Base-by-base conservation (phyloP, 30 jellyfish, hydroid and myxozoan species). In the Aurelia coerulea region DNA sequence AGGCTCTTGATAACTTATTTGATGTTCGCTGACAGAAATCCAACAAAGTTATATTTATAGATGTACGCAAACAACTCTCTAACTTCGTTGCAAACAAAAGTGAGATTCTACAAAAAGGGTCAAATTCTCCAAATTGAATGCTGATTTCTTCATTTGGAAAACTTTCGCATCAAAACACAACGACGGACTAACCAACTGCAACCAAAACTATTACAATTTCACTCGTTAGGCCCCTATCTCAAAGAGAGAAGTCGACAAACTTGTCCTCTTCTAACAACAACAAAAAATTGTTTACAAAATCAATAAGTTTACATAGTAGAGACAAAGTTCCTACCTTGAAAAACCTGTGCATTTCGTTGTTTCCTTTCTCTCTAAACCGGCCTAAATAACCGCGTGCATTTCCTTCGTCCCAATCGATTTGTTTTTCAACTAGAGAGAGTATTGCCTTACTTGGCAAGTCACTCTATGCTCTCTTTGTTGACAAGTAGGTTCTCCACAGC, bases 381-480 rank as follows among this genome's bases (percentile, higher is more conserved):
- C 73, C 89, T 39, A 46, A 49, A 33, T 33, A 65, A 53, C 74
- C 67, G 80, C 67, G 46, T 58, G 29, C 65, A 74, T 46, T 64
- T 79, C 80, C 89, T 65, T n/a, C 58, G 50, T 79, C 62, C 62
- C 64, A 39, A 17, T 79, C 68, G 12, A 54, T 56, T 75, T 70
- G 80, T 70, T 70, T 29, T 70, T n/a, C 31, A 23, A 19, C 19
- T 23, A 34, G 80, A 6, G 62, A 51, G 29, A 13, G 74, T 79
- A 79, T 83, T 83, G 92, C 92, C 92, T 83, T 83, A 83, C 92
- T 83, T 83, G 92, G 92, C 81, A 64, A 81, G 59, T 39, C 80
- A 23, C 53, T 8, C 89, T 71, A 34, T 15, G 12, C 68, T 10
- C 34, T 52, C 80, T 14, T 51, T 63, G 89, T 79, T 19, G 89